These are phyloP conservation scores for Urocynchramus pylzowi DNA, from an alignment of 2,113 vertebrate genomes.

Conservation along the genomic window DNA sequence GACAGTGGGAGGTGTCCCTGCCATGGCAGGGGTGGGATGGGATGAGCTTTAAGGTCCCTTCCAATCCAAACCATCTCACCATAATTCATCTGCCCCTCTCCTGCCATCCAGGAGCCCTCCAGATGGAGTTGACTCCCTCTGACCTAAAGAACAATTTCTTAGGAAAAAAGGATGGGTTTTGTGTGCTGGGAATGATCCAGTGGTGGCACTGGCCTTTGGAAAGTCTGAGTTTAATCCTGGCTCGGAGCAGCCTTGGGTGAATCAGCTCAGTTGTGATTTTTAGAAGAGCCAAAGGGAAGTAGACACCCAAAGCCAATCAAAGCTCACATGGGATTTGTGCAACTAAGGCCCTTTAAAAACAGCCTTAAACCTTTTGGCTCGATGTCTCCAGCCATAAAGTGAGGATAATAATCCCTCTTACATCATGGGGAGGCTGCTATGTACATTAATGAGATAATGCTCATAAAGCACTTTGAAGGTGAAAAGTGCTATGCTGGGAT, in stretches of 20 bases:
- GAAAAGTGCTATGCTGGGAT: slow-evolving; percentile 44
- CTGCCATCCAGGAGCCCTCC: neutral
- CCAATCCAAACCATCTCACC: neutral
- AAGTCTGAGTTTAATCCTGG: slow-evolving; percentile 40
- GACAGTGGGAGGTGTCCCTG: neutral
- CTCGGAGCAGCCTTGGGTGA: neutral
- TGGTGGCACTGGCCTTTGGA: neutral
- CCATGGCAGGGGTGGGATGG: neutral
- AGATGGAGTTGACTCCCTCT: neutral
- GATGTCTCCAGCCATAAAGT: slow-evolving; percentile 17
- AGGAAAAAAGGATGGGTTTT: neutral
- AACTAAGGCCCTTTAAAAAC: slow-evolving; percentile 50
- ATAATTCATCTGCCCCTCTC: neutral
- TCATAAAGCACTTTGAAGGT: slow-evolving; percentile 52
- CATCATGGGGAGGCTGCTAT: slow-evolving; percentile 62
- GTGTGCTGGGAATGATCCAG: neutral
- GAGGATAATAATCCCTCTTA: slow-evolving; percentile 58
- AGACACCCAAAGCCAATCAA: slow-evolving; percentile 55
- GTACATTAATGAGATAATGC: slow-evolving; percentile 66
- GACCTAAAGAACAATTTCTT: neutral
- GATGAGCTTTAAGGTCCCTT: neutral
- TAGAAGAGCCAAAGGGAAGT: slow-evolving; percentile 27
- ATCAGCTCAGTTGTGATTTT: slow-evolving; percentile 43
- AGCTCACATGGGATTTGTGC: slow-evolving; percentile 54
- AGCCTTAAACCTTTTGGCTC: slow-evolving; percentile 55